Conservation (phyloP, 2,888 invertebrate species). For the Esperia sulphurella region DNA sequence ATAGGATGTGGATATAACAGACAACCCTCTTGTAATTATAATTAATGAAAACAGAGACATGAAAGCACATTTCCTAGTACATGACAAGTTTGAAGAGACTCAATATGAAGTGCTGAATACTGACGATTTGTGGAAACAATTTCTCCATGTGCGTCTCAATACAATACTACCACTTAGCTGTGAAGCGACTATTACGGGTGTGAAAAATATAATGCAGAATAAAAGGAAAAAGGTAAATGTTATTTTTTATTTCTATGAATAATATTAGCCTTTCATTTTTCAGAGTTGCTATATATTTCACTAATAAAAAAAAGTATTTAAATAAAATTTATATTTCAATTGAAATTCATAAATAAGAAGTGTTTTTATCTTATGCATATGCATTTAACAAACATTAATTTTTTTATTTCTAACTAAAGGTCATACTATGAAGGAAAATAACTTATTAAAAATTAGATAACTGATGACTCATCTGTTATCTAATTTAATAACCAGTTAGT, state of each 20-base stretch:
- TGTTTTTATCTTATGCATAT: no score
- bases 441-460: no score
- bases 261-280: no score
- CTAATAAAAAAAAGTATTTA: no score
- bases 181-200: constrained; percentile 76
- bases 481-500: no score
- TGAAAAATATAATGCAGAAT: constrained; percentile 81
- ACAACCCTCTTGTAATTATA: constrained; percentile 85
- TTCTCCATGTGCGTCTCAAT: constrained; percentile 83
- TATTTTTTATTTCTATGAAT: background rate
- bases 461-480: no score
- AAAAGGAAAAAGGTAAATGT: constrained; percentile 83
- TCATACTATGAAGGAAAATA: no score
- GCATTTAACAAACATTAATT: no score
- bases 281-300: no score
- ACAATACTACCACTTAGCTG: constrained; percentile 83
- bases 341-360: no score
- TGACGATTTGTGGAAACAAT: constrained; percentile 83
- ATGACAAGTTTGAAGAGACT: constrained; percentile 84
- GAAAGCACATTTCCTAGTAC: constrained; percentile 83
- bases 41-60: constrained; percentile 75
- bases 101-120: constrained; percentile 81
- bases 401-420: no score
- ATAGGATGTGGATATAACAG: constrained; percentile 87
- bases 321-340: no score